A percentile compares a stretch with the other conserved stretches of the same genome.
phyloP scores from a whole-genome alignment of 2,113 vertebrate species.

The Chaetorhynchus papuensis region DNA sequence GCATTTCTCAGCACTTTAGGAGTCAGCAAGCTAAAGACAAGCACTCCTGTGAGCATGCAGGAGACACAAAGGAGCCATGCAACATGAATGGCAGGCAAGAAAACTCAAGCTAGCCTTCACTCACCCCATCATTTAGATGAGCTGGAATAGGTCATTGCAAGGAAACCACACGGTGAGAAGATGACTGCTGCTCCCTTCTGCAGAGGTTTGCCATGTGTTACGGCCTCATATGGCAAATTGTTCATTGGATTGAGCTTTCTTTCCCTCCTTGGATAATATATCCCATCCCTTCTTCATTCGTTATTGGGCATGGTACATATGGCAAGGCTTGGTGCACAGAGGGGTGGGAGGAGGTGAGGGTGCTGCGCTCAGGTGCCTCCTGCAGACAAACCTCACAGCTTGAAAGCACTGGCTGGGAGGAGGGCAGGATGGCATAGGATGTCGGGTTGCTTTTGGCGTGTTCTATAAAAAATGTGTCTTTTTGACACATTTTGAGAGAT shows the following conservation, averaged over 20 bases:
- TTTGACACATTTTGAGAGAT: slow-evolving; percentile 29
- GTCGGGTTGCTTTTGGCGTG: background rate
- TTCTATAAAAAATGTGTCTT: background rate
- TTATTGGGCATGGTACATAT: background rate
- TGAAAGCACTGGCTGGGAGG: background rate
- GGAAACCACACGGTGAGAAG: background rate
- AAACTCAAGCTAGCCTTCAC: background rate
- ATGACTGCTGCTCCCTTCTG: background rate
- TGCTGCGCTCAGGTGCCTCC: background rate
- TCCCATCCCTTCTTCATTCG: background rate
- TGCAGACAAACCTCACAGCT: background rate
- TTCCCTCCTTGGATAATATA: background rate
- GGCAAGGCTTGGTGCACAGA: background rate
- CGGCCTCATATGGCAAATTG: background rate
- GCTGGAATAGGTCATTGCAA: background rate
- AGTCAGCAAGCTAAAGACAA: background rate
- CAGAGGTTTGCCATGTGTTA: background rate
- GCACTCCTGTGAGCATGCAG: background rate
- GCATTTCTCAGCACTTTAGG: background rate
- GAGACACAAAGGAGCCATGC: background rate
- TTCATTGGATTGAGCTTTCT: background rate
- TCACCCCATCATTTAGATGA: background rate
- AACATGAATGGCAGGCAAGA: background rate
- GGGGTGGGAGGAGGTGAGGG: background rate
- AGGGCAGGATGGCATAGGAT: background rate